Evolutionary conservation across 2,797 vertebrate genomes (phyloP).

Genomic region (Lophura swinhoii): DNA sequence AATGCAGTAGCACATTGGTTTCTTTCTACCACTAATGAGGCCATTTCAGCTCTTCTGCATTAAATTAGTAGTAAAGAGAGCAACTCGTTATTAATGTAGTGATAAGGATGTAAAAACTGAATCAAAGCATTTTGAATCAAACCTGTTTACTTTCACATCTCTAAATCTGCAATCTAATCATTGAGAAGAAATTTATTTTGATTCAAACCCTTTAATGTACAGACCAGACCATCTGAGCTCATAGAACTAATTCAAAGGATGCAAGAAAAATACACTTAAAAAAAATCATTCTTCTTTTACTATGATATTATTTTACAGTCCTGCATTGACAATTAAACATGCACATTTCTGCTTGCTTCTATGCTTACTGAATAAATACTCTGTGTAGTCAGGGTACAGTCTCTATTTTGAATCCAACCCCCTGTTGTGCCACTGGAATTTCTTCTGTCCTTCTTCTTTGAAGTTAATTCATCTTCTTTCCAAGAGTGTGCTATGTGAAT

Average conservation of each 20-base stretch:
- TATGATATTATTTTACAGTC: not conserved
- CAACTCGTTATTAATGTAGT: conserved; percentile 3
- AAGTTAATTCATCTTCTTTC: not conserved
- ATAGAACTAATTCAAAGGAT: not conserved
- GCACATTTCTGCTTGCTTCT: not conserved
- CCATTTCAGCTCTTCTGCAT: not conserved
- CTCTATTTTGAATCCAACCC: not conserved
- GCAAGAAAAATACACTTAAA: not conserved
- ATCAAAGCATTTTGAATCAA: not conserved
- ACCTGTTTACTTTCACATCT: not conserved
- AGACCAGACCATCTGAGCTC: not conserved
- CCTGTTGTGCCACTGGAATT: not conserved
- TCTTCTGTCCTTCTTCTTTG: not conserved
- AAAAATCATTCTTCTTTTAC: not conserved
- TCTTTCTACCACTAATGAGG: not conserved
- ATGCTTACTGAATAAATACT: not conserved
- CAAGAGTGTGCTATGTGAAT: not conserved
- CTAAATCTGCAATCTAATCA: not conserved
- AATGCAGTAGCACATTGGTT: not conserved
- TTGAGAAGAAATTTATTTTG: not conserved
- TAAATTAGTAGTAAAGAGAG: not conserved
- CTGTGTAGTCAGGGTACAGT: not conserved
- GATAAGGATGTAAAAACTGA: not conserved
- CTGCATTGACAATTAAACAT: not conserved
- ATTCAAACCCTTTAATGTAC: not conserved